These are phyloP conservation scores for Entosphenus tridentatus DNA, from an alignment of 2,113 vertebrate species.

Conservation along the genomic window DNA sequence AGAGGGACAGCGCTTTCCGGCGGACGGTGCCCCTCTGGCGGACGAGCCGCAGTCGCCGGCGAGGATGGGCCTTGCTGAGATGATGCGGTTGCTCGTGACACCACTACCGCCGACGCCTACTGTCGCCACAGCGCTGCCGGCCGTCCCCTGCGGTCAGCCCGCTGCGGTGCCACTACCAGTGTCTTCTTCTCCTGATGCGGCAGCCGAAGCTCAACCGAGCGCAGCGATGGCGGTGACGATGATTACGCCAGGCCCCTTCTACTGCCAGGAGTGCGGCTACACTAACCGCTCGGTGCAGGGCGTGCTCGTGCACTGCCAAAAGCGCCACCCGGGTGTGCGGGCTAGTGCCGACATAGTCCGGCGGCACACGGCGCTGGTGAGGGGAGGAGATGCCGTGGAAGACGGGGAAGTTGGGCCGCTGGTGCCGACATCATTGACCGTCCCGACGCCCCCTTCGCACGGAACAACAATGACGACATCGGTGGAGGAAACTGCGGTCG, in stretches of 20 bases:
- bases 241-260: conserved; percentile 24
- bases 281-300: conserved; percentile 92
- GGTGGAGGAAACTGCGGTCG: too few relatives aligned
- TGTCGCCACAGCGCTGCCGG: not conserved
- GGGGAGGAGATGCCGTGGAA: conserved; percentile 30
- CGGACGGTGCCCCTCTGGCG: conserved; percentile 29
- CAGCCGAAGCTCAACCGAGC: not conserved
- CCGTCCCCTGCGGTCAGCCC: not conserved
- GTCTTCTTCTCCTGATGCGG: not conserved
- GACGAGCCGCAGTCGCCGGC: conserved; percentile 29
- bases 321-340: conserved; percentile 85
- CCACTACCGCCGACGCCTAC: not conserved
- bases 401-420: too few relatives aligned
- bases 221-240: not conserved
- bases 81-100: too few relatives aligned
- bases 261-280: conserved; percentile 94
- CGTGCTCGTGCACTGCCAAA: conserved; percentile 92
- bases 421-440: too few relatives aligned
- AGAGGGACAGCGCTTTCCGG: conserved; percentile 17
- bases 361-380: conserved; percentile 77
- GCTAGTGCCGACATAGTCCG: conserved; percentile 78
- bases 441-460: too few relatives aligned
- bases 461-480: too few relatives aligned
- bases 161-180: not conserved
- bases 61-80: conserved; percentile 31